Evolutionary conservation across 2,888 invertebrate species (phyloP), one percentile per base, ranked within the genome.

Genomic region (Acronicta aceris): DNA sequence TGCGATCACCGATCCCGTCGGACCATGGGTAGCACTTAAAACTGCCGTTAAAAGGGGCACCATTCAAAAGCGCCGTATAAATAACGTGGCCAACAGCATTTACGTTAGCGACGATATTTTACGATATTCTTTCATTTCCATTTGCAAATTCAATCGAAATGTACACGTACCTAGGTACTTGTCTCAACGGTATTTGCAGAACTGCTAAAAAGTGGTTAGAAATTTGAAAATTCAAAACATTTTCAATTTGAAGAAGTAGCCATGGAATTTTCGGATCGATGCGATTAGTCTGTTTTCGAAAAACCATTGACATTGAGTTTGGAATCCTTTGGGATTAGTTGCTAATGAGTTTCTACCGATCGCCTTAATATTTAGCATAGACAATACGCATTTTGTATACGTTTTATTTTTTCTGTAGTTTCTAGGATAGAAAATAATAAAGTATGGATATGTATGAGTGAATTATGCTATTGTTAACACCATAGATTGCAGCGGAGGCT

Each of bases 41-140:
- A 91, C 83, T 89, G 88, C 89, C 89, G 89, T 91, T 92, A 91
- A 92, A 92, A 90, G 89, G 89, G 88, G 85, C 83, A 85, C 53
- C 87, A 84, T 88, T 91, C 89, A 90, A 92, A 92, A 89, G 90
- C 89, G 81, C 79, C 88, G 85, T 90, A 92, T 92, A 93, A 92
- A 93, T 94, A 92, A 91, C 91, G 82, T 84, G 82, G 80, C 83
- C 82, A 85, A 82, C 83, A 85, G 88, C 88, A 86, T 90, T 91
- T 90, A 90, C 88, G 84, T 84, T 83, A 80, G 83, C 83, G 86
- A 88, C 88, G 87, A 87, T 89, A 89, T 91, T 90, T 91, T 87
- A 89, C 88, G 84, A 86, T 88, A 89, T 90, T 87, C 88, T 89
- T 89, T 90, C 85, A 87, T 79, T 81, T 71, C 70, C 75, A 74